Percentiles rank a stretch among this genome's conserved stretches.
These are phyloP conservation scores for Pachycephus smyrnensis DNA, from an alignment of 2,888 invertebrate species.

Conservation along the genomic window DNA sequence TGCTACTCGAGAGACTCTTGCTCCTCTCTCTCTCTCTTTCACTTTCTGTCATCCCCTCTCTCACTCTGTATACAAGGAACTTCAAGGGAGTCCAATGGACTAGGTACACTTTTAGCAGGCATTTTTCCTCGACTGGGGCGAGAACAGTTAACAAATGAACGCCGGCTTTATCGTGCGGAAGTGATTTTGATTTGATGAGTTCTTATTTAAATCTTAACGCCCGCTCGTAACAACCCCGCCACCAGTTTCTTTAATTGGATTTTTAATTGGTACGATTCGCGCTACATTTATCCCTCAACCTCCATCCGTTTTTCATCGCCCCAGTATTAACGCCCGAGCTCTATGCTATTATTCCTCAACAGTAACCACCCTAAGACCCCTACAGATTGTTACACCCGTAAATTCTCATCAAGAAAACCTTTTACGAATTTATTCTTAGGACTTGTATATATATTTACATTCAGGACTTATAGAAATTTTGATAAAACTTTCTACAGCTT, in stretches of 20 bases:
- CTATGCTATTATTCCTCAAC: constrained; percentile 11
- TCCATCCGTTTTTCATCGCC: constrained; percentile 13
- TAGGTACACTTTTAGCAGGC: background rate
- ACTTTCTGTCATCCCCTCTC: no score
- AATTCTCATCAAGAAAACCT: constrained; percentile 29
- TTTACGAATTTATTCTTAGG: background rate
- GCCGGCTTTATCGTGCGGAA: constrained; percentile 63
- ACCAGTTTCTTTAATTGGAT: constrained; percentile 62
- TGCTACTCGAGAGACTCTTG: background rate
- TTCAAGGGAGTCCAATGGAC: background rate
- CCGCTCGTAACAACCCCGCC: constrained; percentile 29
- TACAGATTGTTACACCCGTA: constrained; percentile 10
- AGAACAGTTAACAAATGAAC: constrained; percentile 63
- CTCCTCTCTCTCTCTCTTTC: no score
- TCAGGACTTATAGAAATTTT: background rate
- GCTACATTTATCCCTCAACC: constrained; percentile 55
- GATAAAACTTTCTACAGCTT: background rate
- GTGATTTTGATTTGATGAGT: constrained; percentile 61
- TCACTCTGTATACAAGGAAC: background rate
- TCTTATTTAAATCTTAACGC: constrained; percentile 58
- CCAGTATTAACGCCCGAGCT: constrained; percentile 7
- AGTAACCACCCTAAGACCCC: constrained; percentile 13
- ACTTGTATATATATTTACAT: background rate
- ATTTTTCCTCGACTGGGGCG: constrained; percentile 17
- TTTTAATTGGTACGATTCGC: constrained; percentile 63